Percentiles rank a stretch among this genome's conserved stretches.
These are phyloP conservation scores for Oncorhynchus clarkii DNA, from an alignment of 2,113 vertebrate genomes.

Conservation along the genomic window DNA sequence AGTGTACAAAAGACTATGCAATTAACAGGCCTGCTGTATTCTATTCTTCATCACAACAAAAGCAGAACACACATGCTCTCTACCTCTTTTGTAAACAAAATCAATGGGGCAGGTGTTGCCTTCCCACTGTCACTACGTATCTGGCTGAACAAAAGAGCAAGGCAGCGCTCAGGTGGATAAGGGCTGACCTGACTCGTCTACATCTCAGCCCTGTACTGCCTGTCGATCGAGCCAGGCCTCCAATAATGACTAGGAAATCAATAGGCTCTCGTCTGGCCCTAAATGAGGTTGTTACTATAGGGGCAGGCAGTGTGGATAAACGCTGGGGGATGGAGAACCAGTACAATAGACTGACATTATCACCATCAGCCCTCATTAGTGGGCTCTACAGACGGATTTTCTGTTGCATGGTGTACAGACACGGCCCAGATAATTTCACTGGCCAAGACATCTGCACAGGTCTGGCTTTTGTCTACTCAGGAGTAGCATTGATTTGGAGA, in stretches of 20 bases:
- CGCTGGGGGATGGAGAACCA: too few species aligned
- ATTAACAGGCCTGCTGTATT: slow-evolving; percentile 19
- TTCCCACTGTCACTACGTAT: slow-evolving; percentile 58
- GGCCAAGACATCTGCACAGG: slow-evolving; percentile 19
- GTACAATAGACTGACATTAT: slow-evolving; percentile 46
- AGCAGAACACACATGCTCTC: slow-evolving; percentile 29
- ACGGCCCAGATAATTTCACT: slow-evolving; percentile 28
- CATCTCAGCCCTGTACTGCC: too few species aligned
- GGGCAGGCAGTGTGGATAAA: neutral
- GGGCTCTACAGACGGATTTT: slow-evolving; percentile 15
- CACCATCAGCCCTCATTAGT: slow-evolving; percentile 36
- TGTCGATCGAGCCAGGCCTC: neutral
- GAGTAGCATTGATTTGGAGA: slow-evolving; percentile 16
- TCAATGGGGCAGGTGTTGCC: slow-evolving; percentile 62
- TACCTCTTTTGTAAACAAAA: slow-evolving; percentile 60
- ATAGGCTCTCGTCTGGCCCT: slow-evolving; percentile 17
- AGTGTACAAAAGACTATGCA: too few species aligned
- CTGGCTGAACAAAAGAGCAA: slow-evolving; percentile 51
- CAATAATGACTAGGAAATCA: slow-evolving; percentile 52
- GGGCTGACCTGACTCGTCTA: too few species aligned
- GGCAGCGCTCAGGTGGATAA: too few species aligned
- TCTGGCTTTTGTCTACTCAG: slow-evolving; percentile 33
- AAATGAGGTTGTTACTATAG: slow-evolving; percentile 18
- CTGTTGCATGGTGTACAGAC: slow-evolving; percentile 11
- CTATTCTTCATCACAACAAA: slow-evolving; percentile 43